phyloP scores from a whole-genome alignment of 1,140 invertebrate genomes.

The Ephestia elutella region DNA sequence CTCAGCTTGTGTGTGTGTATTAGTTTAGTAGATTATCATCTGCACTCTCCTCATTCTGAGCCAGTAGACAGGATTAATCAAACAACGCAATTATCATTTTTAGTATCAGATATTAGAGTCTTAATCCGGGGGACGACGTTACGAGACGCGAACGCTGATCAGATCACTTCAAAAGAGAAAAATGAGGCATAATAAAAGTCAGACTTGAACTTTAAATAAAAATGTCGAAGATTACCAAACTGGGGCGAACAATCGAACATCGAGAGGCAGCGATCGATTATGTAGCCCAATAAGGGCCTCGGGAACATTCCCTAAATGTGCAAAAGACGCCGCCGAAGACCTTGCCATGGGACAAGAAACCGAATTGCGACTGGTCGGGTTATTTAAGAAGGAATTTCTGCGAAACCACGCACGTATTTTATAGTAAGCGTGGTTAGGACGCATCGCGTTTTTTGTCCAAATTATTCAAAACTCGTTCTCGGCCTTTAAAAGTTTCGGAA shows the following conservation, averaged over 20 bases:
- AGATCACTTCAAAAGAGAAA: constrained; percentile 7
- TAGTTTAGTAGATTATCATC: no score
- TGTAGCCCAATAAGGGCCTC: constrained; percentile 56
- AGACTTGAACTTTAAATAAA: constrained; percentile 26
- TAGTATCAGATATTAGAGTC: not conserved
- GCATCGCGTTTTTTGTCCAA: constrained; percentile 36
- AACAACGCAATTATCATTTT: constrained; percentile 4
- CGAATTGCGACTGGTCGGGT: constrained; percentile 37
- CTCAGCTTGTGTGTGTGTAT: no score
- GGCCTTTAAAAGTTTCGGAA: not conserved
- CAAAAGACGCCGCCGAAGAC: constrained; percentile 67
- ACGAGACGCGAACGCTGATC: not conserved
- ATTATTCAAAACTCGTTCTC: constrained; percentile 29
- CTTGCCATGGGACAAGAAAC: constrained; percentile 41
- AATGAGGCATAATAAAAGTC: not conserved
- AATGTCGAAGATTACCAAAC: constrained; percentile 57
- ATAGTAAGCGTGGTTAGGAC: constrained; percentile 46
- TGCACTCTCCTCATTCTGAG: not conserved
- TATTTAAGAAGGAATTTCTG: constrained; percentile 61
- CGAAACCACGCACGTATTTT: constrained; percentile 60
- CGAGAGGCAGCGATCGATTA: constrained; percentile 52
- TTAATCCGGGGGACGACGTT: not conserved
- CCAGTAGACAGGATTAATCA: constrained; percentile 3
- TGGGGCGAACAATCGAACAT: constrained; percentile 59
- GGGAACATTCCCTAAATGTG: constrained; percentile 49